Conservation (phyloP, 2,113 vertebrate species). For the Amblyopsis rosae region DNA sequence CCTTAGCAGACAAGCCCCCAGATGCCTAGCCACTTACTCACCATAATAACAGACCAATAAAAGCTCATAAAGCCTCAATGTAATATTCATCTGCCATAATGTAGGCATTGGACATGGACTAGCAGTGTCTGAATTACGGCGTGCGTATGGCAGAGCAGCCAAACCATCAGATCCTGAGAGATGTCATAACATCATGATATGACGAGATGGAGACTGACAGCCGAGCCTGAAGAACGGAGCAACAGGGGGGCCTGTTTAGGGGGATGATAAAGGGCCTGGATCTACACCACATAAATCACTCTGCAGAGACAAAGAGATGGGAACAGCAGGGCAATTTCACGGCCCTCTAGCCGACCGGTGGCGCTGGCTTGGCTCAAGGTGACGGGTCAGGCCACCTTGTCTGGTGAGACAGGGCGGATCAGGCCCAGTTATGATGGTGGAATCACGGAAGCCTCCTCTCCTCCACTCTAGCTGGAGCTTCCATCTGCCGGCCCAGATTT, state of each 20-base stretch:
- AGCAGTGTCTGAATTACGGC: constrained; percentile 20
- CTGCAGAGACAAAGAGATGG: constrained; percentile 18
- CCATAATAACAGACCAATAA: neutral
- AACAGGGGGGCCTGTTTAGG: constrained; percentile 2
- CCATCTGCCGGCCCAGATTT: constrained; percentile 11
- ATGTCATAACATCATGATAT: constrained; percentile 43
- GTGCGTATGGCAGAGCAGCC: constrained; percentile 26
- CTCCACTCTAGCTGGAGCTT: neutral
- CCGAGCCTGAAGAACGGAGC: constrained; percentile 24
- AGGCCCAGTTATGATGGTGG: too few species aligned
- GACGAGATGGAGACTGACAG: constrained; percentile 22
- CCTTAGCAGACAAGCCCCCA: neutral
- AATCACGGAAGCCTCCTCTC: neutral
- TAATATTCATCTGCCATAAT: constrained; percentile 29
- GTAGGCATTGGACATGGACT: constrained; percentile 45
- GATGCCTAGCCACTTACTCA: neutral
- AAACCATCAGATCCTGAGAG: constrained; percentile 11
- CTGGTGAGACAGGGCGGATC: neutral
- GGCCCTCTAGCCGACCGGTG: constrained; percentile 51
- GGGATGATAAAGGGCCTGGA: constrained; percentile 37
- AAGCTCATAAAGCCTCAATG: constrained; percentile 22
- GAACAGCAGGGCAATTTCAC: constrained; percentile 34
- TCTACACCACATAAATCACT: constrained; percentile 46
- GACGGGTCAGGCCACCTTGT: constrained; percentile 1
- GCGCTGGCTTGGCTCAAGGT: constrained; percentile 14